phyloP scores from a whole-genome alignment of 2,888 invertebrate genomes.

The Leucophenga montana region DNA sequence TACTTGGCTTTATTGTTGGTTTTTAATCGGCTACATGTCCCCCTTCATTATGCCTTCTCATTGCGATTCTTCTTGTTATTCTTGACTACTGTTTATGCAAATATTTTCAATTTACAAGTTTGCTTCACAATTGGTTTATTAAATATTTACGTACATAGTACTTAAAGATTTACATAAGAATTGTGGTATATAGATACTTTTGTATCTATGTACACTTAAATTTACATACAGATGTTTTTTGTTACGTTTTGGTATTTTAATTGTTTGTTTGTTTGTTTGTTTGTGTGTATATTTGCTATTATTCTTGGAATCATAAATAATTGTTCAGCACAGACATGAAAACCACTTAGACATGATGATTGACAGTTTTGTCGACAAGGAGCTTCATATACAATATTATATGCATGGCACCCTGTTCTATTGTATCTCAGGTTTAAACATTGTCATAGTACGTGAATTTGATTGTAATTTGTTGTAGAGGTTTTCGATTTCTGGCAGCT shows the following conservation, averaged over 20 bases:
- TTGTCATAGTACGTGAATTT: constrained; percentile 22
- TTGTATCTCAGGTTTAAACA: not conserved
- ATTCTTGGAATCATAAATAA: not conserved
- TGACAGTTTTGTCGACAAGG: not conserved
- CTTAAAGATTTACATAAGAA: too few species aligned
- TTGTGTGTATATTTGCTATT: too few species aligned
- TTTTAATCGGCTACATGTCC: not conserved
- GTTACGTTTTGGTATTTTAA: not conserved
- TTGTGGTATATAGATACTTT: too few species aligned
- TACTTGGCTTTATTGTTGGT: not conserved
- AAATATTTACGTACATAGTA: too few species aligned
- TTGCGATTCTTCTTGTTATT: too few species aligned
- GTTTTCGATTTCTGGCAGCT: not conserved
- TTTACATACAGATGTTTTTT: not conserved
- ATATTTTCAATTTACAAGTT: too few species aligned
- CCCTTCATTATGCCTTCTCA: too few species aligned
- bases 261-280: too few species aligned
- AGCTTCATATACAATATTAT: too few species aligned
- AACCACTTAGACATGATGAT: constrained; percentile 10
- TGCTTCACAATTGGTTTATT: too few species aligned
- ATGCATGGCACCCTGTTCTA: not conserved
- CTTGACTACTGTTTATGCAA: too few species aligned
- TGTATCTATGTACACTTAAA: not conserved
- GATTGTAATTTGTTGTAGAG: constrained; percentile 47
- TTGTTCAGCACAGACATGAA: not conserved